Evolutionary conservation across 2,888 invertebrate species (phyloP).

Genomic region (Chirona hameri): DNA sequence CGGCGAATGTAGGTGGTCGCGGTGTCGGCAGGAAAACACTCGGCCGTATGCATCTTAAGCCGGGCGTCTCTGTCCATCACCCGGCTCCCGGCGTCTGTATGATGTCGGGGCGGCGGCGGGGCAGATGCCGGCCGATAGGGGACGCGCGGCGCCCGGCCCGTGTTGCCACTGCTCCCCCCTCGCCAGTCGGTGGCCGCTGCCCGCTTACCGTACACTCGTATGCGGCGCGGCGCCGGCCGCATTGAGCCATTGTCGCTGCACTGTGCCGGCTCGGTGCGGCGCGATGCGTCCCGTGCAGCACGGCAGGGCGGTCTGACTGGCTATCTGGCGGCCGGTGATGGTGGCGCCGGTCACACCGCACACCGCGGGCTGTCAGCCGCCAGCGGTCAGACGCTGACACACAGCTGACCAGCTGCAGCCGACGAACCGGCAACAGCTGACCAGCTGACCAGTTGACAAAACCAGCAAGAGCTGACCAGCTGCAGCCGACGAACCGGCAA

Average conservation of each 20-base stretch:
- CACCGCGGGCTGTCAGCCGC: too few species aligned
- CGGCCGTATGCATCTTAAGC: too few species aligned
- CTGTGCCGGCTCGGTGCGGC: not conserved
- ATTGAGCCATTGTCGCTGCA: constrained; percentile 1
- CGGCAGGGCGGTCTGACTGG: not conserved
- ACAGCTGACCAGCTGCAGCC: too few species aligned
- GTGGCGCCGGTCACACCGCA: too few species aligned
- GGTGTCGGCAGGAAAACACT: not conserved
- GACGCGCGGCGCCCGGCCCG: not conserved
- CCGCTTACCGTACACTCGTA: not conserved
- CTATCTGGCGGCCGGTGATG: not conserved
- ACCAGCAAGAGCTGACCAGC: too few species aligned
- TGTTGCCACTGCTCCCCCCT: too few species aligned
- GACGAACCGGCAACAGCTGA: too few species aligned
- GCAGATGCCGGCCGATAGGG: not conserved
- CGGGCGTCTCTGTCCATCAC: not conserved
- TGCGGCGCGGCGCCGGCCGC: not conserved
- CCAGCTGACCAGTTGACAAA: too few species aligned
- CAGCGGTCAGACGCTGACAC: too few species aligned
- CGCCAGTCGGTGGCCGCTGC: not conserved
- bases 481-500: too few species aligned
- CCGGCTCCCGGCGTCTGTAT: too few species aligned
- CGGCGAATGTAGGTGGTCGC: too few species aligned
- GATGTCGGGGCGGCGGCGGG: not conserved
- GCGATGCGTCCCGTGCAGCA: not conserved